Base-by-base conservation (phyloP, 2,113 vertebrate species). In the Mirza zaza region DNA sequence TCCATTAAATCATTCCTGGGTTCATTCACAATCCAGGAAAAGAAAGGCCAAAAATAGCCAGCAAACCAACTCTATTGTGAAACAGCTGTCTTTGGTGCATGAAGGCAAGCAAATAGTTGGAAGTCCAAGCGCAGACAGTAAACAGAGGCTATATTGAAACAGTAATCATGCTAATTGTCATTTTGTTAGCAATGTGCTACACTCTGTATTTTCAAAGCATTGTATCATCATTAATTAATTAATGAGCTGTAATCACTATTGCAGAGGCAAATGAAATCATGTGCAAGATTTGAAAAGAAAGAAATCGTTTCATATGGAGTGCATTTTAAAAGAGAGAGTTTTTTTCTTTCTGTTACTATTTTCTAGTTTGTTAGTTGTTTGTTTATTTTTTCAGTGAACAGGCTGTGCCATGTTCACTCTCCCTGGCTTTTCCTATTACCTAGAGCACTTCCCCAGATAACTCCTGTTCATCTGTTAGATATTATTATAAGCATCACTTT, bases 201-300 rank as follows among this genome's bases (percentile, higher is more conserved):
- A 87, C 39, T 94, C 92, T 42, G 32, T 92, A 77, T 68, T 88
- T 93, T 89, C 89, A 79, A 87, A 90, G 86, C 87, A 79, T 91
- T 95, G 83, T 83, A 76, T 90, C 76, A 73, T 90, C 92, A 95
- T 87, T 95, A 92, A 97, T 97, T 95, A 90, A 97, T 97, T 86
- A 95, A 94, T 76, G 27, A 96, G 57, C 34, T 65, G n/a, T 84
- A 96, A 98, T 93, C 75, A 95, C 52, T 61, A 45, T 57, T 67
- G 45, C 65, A 91, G 71, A n/a, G 39, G 39, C 55, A 86, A 61
- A 59, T 84, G 87, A 93, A 97, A 93, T 77, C 73, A 36, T 20
- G 20, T 48, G 10, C 86, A 84, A 95, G n/a, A 83, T 36, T 85
- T 91, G 85, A 75, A 96, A 90, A 90, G 17, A 81, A 57, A 83